Evolutionary conservation across 2,888 invertebrate species (phyloP), one percentile per base, ranked within the genome.

Genomic region (Stenolophus ochropezus): DNA sequence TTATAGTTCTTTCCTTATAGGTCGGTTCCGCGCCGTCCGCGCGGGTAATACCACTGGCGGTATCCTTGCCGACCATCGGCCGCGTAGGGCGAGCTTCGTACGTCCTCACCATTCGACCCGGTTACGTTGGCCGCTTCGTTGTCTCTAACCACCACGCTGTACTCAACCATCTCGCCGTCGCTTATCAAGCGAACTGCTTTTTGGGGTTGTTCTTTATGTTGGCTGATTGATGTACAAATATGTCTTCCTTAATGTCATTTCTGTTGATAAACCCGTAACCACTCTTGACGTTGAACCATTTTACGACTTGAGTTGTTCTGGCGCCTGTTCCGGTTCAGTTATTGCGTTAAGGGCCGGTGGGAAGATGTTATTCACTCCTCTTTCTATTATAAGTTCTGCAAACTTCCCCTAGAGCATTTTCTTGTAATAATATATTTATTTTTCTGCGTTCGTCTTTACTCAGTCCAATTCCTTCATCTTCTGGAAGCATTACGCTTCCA

Each of bases 201-300:
- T 96, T 96, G 85, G 98, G 98, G 91, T 99, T 99, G 93, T 99
- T 99, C 91, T 97, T 98, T 86, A 95, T 93, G 89, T 99, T 98
- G 88, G 99, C 99, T 86, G 97, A 95, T 93, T 98, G 98, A 92
- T 99, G 99, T 87, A 99, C 99, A 92, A 99, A 99, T 86, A 99
- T 98, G 92, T 99, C 99, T 91, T 98, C 98, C 92, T 98, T 97
- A 88, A 97, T 98, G 93, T 99, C 99, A 91, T 97, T 96, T 90
- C 97, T 94, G 91, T 98, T 98, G 90, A 99, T 99, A 91, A 99
- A 99, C 89, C 99, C 99, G 92, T 99, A 99, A 90, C 99, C 97
- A 91, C 96, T 96, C 92, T 97, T 97, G 85, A 97, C 97, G 90
- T 97, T 97, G 92, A 97, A 97, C 99, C 99, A 99, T 93, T 99